Percentiles rank a stretch among this genome's conserved stretches.
phyloP scores from a whole-genome alignment of 2,888 invertebrate species.

The Drosophila kuntzei region DNA sequence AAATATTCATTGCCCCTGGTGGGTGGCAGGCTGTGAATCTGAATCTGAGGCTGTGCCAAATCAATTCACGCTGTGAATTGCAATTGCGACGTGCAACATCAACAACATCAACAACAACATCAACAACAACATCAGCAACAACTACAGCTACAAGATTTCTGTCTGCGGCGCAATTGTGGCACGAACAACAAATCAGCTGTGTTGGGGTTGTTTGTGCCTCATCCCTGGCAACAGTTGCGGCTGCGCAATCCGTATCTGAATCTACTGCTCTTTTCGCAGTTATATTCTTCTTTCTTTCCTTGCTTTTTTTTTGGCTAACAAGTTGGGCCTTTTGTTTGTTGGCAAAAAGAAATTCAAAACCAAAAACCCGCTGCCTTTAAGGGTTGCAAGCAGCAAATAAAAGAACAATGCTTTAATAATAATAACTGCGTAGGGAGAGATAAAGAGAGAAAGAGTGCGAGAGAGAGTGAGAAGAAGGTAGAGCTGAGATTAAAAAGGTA shows the following conservation, averaged over 20 bases:
- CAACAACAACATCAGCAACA: constrained; percentile 2
- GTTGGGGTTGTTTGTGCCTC: constrained; percentile 6
- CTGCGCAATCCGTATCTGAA: constrained; percentile 48
- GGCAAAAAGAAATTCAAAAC: constrained; percentile 74
- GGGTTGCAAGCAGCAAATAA: constrained; percentile 59
- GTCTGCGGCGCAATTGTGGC: constrained; percentile 27
- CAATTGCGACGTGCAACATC: constrained; percentile 39
- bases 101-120: constrained; percentile 3
- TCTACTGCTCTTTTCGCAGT: constrained; percentile 68
- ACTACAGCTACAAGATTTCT: not conserved
- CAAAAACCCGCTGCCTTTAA: constrained; percentile 57
- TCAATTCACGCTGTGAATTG: constrained; percentile 70
- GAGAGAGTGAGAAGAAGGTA: not conserved
- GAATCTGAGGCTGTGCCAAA: constrained; percentile 58
- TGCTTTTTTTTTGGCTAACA: constrained; percentile 43
- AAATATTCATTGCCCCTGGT: constrained; percentile 50
- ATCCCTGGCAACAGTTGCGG: constrained; percentile 70
- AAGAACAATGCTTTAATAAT: constrained; percentile 77
- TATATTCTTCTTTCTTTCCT: not conserved
- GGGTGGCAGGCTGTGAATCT: constrained; percentile 36
- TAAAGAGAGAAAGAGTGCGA: constrained; percentile 1
- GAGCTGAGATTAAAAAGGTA: constrained; percentile 76
- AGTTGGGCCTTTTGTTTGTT: constrained; percentile 68
- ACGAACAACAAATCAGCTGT: constrained; percentile 2
- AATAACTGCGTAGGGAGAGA: constrained; percentile 57